Conservation (phyloP, 2,113 vertebrate species). For the Sinocyclocheilus rhinocerous region DNA sequence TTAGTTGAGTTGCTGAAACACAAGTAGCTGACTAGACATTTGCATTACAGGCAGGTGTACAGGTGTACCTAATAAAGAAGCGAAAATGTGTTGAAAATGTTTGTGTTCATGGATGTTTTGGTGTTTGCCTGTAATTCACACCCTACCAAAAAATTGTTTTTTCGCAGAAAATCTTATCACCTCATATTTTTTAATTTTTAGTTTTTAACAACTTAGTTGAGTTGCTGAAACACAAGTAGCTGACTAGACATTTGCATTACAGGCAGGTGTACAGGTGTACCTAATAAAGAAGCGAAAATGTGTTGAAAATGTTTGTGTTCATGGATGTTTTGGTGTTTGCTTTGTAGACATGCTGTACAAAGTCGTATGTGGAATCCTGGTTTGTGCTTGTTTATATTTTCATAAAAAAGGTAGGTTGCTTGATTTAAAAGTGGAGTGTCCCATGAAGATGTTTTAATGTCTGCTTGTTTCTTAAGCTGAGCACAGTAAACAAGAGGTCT, state of each 20-base stretch:
- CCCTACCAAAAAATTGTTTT: neutral
- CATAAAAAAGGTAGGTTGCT: neutral
- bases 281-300: neutral
- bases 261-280: neutral
- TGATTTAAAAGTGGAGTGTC: conserved; percentile 2
- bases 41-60: neutral
- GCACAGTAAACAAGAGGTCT: conserved; percentile 19
- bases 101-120: neutral
- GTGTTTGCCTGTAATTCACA: neutral
- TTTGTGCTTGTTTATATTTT: conserved; percentile 8
- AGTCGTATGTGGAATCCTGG: neutral
- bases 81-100: no score
- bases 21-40: neutral
- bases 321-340: neutral
- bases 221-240: neutral
- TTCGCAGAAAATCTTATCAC: neutral
- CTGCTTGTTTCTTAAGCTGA: neutral
- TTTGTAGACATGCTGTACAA: neutral
- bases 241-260: neutral
- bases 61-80: neutral
- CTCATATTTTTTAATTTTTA: neutral
- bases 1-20: neutral
- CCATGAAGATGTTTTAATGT: neutral
- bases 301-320: no score
- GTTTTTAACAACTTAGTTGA: no score